Conservation (phyloP, 2,113 vertebrate genomes). For the Neoarius graeffei region DNA sequence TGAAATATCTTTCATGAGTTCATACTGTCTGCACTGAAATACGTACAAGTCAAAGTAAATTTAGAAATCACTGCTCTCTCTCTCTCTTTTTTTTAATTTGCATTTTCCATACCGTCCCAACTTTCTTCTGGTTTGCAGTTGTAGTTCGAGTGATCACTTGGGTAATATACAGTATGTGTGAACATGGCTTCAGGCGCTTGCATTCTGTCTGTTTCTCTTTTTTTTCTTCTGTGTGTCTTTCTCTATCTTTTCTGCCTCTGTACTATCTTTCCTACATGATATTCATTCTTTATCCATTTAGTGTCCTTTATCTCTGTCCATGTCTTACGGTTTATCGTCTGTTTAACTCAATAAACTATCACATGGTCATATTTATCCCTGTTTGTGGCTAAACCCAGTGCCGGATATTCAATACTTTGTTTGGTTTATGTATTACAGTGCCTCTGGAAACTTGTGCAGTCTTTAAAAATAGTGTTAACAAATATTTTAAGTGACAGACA, state of each 20-base stretch:
- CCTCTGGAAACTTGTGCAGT: background rate
- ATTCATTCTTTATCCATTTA: background rate
- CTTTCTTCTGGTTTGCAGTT: no score
- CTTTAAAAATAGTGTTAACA: background rate
- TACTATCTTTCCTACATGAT: background rate
- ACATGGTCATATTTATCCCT: background rate
- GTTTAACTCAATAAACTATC: background rate
- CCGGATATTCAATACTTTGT: background rate
- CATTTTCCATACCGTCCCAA: no score
- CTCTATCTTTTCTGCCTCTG: background rate
- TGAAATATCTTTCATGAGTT: no score
- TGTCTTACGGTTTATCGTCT: background rate
- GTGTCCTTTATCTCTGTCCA: background rate
- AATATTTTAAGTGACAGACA: background rate
- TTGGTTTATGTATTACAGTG: constrained; percentile 17
- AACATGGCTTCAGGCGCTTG: no score
- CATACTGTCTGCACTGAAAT: no score
- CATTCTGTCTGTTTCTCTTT: no score
- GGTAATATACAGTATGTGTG: no score
- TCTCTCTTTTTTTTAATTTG: no score
- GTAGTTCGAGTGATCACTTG: no score
- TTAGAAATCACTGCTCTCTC: no score
- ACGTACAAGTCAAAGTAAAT: no score
- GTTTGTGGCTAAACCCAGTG: background rate
- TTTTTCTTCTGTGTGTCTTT: background rate